Evolutionary conservation across 2,797 vertebrate genomes (phyloP).

Genomic region (Hybognathus amarus): DNA sequence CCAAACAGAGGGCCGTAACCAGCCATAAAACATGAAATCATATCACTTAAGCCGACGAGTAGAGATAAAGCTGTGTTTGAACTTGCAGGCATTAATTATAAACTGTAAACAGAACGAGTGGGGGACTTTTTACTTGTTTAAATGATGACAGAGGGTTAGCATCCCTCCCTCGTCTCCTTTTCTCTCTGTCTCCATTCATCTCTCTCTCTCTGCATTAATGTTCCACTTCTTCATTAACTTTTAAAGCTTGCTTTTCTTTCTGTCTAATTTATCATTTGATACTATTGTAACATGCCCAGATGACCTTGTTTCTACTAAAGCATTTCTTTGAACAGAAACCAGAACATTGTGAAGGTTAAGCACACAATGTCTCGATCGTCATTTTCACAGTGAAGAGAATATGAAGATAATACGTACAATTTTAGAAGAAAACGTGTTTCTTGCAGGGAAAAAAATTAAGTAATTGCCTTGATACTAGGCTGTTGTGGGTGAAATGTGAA

Average conservation of each 20-base stretch:
- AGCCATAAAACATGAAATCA: slow-evolving; percentile 82
- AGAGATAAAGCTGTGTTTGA: slow-evolving; percentile 89
- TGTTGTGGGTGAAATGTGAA: not conserved
- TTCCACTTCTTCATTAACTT: slow-evolving; percentile 52
- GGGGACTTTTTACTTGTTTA: slow-evolving; percentile 84
- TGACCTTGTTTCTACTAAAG: slow-evolving; percentile 19
- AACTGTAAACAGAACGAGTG: slow-evolving; percentile 89
- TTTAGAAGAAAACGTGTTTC: not conserved
- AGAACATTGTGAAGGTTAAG: slow-evolving; percentile 27
- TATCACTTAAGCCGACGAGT: slow-evolving; percentile 91
- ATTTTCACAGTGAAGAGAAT: slow-evolving; percentile 26
- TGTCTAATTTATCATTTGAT: slow-evolving; percentile 61
- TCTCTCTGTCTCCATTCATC: slow-evolving; percentile 63
- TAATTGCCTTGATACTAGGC: not conserved
- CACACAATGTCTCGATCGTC: slow-evolving; percentile 23
- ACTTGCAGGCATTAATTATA: slow-evolving; percentile 91
- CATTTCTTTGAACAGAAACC: slow-evolving; percentile 30
- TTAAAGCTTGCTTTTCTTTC: slow-evolving; percentile 60
- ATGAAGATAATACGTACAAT: not conserved
- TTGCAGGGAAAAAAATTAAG: not conserved
- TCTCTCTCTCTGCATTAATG: slow-evolving; percentile 74
- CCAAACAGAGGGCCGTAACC: slow-evolving; percentile 53
- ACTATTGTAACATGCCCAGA: slow-evolving; percentile 31
- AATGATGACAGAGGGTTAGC: slow-evolving; percentile 82
- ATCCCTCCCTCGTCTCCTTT: slow-evolving; percentile 64